A percentile compares a stretch with the other conserved stretches of the same genome.
Evolutionary conservation across 2,113 vertebrate genomes (phyloP).

Genomic region (Corythaeola cristata): DNA sequence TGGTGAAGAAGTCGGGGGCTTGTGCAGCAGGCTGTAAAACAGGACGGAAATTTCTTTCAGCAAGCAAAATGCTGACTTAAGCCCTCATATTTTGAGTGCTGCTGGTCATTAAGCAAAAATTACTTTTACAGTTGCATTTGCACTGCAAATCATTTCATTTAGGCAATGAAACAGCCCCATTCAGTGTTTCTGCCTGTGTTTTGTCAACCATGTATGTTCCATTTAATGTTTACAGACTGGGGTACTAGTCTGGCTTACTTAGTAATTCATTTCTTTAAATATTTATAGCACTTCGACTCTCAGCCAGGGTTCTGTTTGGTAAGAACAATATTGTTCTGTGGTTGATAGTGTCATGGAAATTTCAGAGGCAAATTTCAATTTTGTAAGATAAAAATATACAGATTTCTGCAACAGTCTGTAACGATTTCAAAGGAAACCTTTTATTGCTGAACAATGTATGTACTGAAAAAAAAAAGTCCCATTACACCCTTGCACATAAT

Average conservation of each 20-base stretch:
- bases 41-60: neutral
- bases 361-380: conserved; percentile 47
- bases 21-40: neutral
- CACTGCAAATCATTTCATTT: conserved; percentile 1
- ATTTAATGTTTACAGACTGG: conserved; percentile 31
- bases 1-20: neutral
- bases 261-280: conserved; percentile 64
- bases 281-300: conserved; percentile 63
- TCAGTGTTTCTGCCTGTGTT: conserved; percentile 19
- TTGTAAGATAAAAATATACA: conserved; percentile 22
- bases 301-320: conserved; percentile 19
- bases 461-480: neutral
- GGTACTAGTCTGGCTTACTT: neutral
- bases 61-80: neutral
- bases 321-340: conserved; percentile 32
- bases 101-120: conserved; percentile 1
- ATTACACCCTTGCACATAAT: neutral
- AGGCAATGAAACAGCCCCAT: neutral
- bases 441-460: conserved; percentile 1
- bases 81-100: neutral
- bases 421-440: conserved; percentile 3
- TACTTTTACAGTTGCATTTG: neutral
- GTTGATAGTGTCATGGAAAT: conserved; percentile 42
- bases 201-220: conserved; percentile 8
- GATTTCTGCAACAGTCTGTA: neutral